phyloP scores from a whole-genome alignment of 2,888 invertebrate species.

The Herminia tarsipennalis region DNA sequence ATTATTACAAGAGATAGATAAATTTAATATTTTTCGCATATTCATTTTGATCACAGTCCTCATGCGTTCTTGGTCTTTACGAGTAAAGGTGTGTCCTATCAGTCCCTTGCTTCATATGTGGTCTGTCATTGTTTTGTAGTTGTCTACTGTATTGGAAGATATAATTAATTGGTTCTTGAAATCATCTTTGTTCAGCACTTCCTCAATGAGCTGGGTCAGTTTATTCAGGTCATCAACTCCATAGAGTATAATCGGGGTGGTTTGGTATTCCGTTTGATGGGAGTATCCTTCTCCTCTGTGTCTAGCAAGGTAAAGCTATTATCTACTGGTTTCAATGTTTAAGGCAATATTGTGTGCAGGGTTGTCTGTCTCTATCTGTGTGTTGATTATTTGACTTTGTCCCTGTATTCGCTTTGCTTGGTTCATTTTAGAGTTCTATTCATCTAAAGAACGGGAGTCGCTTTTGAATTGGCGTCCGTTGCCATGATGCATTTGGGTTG shows the following conservation, averaged over 20 bases:
- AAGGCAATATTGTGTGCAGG: not conserved
- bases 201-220: too few relatives aligned
- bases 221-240: too few relatives aligned
- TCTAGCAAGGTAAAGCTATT: not conserved
- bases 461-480: too few relatives aligned
- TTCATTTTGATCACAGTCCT: not conserved
- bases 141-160: too few relatives aligned
- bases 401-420: not conserved
- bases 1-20: too few relatives aligned
- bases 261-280: not conserved
- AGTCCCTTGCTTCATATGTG: not conserved
- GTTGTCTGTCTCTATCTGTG: not conserved
- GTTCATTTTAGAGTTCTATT: not conserved
- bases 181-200: too few relatives aligned
- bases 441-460: not conserved
- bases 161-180: too few relatives aligned
- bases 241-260: too few relatives aligned
- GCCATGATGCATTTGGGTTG: not conserved
- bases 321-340: not conserved
- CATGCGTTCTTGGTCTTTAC: too few relatives aligned
- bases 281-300: not conserved
- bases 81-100: not conserved
- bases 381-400: too few relatives aligned
- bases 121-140: not conserved
- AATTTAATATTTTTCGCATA: too few relatives aligned